Evolutionary conservation across 92 coral and sea anemone genomes (phyloP), one percentile per base, ranked within the genome.

Genomic region (Bergia sp.): DNA sequence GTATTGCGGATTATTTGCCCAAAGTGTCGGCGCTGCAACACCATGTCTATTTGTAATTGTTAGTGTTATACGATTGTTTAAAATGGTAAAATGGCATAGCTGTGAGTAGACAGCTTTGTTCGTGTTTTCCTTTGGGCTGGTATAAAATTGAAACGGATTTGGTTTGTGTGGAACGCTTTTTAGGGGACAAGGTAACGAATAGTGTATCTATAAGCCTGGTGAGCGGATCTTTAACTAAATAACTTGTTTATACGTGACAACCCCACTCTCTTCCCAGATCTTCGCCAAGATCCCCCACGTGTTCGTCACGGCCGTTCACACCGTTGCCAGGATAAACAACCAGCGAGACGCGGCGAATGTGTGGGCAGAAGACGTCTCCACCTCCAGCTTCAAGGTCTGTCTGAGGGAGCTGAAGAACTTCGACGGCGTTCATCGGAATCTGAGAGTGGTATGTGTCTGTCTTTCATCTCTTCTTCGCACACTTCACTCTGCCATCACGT

Each of bases 321-420:
- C 82, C 15, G 82, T 79, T 11, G 82, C 82, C 13, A 47, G 82
- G 55, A 18, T 53, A 4, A 29, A 79, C 82, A 79, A 45, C 65
- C 82, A 79, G 64, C 82, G 82, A 49, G 82, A 79, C 64, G 82
- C 82, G 82, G 66, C 82, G 61, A 79, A 39, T 7, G 82, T 79
- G 29, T 79, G 82, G 82, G n/a, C 82, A 8, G 82, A 79, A 36
- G 82, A 79, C 36, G 65, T 79, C 13, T 79, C 82, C 66, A 79
- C 40, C 16, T 44, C 41, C 8, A 79, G 57, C 18, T 79, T 79
- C 39, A 79, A 79, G 42, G 61, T 79, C 23, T 79, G 82, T 13
- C 55, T 79, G 13, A 49, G 82, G 20, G 82, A 79, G 39, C 16
- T 79, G 82, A 79, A 12, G 18, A 78, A 78, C 18, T 44, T 79